These are phyloP conservation scores for Dryobota labecula DNA, from an alignment of 2,888 invertebrate genomes.

Conservation along the genomic window DNA sequence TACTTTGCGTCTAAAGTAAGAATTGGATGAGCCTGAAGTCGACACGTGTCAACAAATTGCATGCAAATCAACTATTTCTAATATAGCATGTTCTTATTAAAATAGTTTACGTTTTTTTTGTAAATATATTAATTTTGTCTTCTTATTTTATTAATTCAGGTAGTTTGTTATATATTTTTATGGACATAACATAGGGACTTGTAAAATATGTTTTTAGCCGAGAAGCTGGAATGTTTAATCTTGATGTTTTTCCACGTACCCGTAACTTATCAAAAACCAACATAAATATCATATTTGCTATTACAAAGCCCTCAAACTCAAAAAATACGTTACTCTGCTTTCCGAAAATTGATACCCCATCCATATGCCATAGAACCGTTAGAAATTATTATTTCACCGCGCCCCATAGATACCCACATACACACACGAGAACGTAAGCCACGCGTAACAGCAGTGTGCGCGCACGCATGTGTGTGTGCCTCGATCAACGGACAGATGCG, in stretches of 20 bases:
- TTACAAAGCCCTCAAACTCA: not conserved
- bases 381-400: conserved; percentile 67
- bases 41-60: not conserved
- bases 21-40: not conserved
- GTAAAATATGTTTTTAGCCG: no score
- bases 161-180: no score
- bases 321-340: conserved; percentile 57
- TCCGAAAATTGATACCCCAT: conserved; percentile 61
- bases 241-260: no score
- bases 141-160: no score
- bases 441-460: conserved; percentile 28
- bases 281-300: no score
- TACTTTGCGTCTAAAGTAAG: no score
- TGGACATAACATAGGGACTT: no score
- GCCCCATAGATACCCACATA: conserved; percentile 66
- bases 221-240: no score
- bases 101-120: no score
- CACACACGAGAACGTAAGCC: conserved; percentile 40
- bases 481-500: conserved; percentile 73
- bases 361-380: conserved; percentile 74
- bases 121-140: no score
- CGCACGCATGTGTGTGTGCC: conserved; percentile 34
- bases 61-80: not conserved
- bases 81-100: no score
- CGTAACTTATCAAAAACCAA: no score